phyloP scores from a whole-genome alignment of 1,140 invertebrate species.

The Trichoplusia ni region DNA sequence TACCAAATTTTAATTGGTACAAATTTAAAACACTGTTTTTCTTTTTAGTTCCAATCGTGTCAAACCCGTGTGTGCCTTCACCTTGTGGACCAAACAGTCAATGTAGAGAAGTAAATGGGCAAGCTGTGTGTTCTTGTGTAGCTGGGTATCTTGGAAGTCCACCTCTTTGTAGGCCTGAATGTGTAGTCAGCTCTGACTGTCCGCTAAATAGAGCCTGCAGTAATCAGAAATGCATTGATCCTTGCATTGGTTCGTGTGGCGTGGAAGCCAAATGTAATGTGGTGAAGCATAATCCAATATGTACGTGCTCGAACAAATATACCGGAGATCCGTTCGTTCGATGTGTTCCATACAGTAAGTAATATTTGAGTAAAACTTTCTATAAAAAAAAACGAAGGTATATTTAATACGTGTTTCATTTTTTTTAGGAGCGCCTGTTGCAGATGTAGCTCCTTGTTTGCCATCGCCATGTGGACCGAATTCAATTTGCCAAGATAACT shows the following conservation, averaged over 20 bases:
- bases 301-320: slow-evolving; percentile 83
- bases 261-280: slow-evolving; percentile 84
- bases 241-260: slow-evolving; percentile 85
- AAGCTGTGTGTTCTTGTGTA: slow-evolving; percentile 84
- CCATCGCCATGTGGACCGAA: slow-evolving; percentile 88
- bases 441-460: slow-evolving; percentile 83
- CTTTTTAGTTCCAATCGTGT: slow-evolving; percentile 56
- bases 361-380: too few relatives aligned
- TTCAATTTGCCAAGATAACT: slow-evolving; percentile 85
- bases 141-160: slow-evolving; percentile 84
- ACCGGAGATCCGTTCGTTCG: slow-evolving; percentile 85
- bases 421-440: slow-evolving; percentile 65
- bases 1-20: too few relatives aligned
- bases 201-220: slow-evolving; percentile 81
- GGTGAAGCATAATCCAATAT: slow-evolving; percentile 85
- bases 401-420: too few relatives aligned
- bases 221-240: slow-evolving; percentile 84
- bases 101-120: slow-evolving; percentile 84
- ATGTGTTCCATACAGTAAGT: slow-evolving; percentile 82
- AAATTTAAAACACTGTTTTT: neutral
- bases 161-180: slow-evolving; percentile 84
- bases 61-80: slow-evolving; percentile 82
- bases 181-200: slow-evolving; percentile 83
- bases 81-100: slow-evolving; percentile 85
- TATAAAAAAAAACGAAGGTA: too few relatives aligned